Evolutionary conservation across 2,113 vertebrate genomes (phyloP), one percentile per base, ranked within the genome.

Genomic region (Perca schrenkii): DNA sequence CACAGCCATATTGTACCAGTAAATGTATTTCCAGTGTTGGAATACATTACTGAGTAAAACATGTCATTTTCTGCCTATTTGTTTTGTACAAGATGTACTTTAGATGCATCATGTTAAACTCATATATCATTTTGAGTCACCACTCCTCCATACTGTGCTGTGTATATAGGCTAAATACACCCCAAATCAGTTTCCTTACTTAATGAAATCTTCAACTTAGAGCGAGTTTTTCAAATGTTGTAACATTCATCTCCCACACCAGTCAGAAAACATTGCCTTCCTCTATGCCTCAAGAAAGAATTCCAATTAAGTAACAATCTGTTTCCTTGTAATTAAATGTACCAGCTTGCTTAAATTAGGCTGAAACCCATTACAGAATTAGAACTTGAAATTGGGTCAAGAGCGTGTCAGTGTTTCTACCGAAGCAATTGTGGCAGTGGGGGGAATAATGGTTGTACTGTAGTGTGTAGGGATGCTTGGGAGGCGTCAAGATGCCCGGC

Each of bases 251-350:
- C 79, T 65, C 53, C 70, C 53, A 22, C 56, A 21, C 67, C 71
- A 88, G 66, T 89, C 81, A 83, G 66, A 86, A 86, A 88, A 68
- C 77, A 87, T 49, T 60, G 85, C 79, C 88, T 83, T 73, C 70
- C 61, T 77, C 46, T 2, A 50, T 74, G 91, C 92, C 91, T 92
- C 77, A 69, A 93, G 91, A 94, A 88, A 93, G 80, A 93, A 89
- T 87, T 88, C 89, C 90, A 95, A 93, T 95, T 95, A 95, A 94
- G 84, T 91, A 94, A 93, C 93, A 94, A 93, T 95, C 93, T 95
- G 94, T 94, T 95, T 91, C 77, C 73, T 89, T 92, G 87, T 95
- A 94, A 96, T 95, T 94, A 95, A 91, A 91, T 91, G 86, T 91
- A 86, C 85, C 87, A 86, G 91, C 91, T 88, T 91, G 89, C 86